Evolutionary conservation across 1,140 invertebrate species (phyloP).

Genomic region (Venustaconcha ellipsiformis): DNA sequence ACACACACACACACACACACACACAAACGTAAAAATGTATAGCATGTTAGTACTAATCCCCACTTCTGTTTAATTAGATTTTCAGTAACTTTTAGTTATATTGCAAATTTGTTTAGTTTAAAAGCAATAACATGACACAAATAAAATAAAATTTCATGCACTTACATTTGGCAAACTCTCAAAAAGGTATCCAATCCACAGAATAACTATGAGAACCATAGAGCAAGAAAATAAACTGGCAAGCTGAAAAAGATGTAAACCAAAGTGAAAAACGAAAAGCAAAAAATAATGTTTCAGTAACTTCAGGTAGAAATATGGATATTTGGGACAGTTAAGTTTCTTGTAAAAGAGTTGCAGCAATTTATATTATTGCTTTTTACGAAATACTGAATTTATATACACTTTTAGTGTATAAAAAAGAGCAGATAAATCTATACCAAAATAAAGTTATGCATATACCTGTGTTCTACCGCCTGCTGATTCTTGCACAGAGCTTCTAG

Average conservation of each 20-base stretch:
- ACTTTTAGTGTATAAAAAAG: neutral
- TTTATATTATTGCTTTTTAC: neutral
- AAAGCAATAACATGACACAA: no score
- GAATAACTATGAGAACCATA: slow-evolving; percentile 61
- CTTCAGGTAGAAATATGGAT: neutral
- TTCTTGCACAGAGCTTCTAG: slow-evolving; percentile 70
- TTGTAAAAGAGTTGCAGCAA: neutral
- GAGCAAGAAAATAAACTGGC: slow-evolving; percentile 55
- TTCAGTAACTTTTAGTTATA: no score
- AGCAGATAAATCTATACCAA: neutral
- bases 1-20: no score
- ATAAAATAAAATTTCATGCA: neutral
- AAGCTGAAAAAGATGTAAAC: slow-evolving; percentile 37
- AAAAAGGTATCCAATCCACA: slow-evolving; percentile 61
- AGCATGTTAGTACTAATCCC: no score
- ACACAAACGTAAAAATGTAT: no score
- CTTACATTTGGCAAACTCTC: slow-evolving; percentile 28
- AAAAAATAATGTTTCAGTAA: no score
- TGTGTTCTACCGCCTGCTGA: slow-evolving; percentile 70
- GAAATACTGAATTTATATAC: neutral
- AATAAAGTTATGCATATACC: slow-evolving; percentile 39
- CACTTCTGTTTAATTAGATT: no score
- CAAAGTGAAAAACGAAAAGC: neutral
- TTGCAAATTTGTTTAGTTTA: no score
- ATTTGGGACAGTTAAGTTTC: neutral